Evolutionary conservation across 92 coral and sea anemone genomes (phyloP).

Genomic region (Bergia puertoricense): DNA sequence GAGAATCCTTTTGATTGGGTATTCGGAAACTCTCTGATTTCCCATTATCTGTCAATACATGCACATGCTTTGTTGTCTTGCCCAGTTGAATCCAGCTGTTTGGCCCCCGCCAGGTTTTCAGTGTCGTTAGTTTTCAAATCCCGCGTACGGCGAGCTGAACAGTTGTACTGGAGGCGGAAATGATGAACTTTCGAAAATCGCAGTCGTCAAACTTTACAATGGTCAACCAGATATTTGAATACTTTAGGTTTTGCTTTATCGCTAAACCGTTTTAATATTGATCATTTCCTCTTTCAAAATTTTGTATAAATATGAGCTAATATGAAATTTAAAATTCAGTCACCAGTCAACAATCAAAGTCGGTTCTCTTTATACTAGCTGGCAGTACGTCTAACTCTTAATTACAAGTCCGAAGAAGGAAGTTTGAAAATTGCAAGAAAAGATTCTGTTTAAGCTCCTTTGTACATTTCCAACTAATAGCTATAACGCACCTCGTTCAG

Average conservation of each 20-base stretch:
- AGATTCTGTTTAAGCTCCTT: not conserved
- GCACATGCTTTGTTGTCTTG: too few relatives aligned
- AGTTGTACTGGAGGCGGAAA: too few relatives aligned
- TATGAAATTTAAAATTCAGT: constrained; percentile 1
- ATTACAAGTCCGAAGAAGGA: not conserved
- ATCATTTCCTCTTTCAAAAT: not conserved
- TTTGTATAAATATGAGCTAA: not conserved
- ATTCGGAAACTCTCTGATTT: not conserved
- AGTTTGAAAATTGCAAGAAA: not conserved
- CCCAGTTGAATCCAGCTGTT: too few relatives aligned
- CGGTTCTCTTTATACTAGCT: not conserved
- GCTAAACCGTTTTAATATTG: not conserved
- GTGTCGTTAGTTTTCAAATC: too few relatives aligned
- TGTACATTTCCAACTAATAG: not conserved
- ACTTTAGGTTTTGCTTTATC: not conserved
- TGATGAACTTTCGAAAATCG: not conserved
- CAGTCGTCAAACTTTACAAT: too few relatives aligned
- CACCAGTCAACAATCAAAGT: not conserved
- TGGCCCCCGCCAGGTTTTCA: too few relatives aligned
- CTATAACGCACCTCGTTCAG: not conserved
- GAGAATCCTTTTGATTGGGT: not conserved
- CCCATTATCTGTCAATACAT: not conserved
- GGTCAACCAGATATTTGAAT: not conserved
- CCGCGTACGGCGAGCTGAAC: too few relatives aligned
- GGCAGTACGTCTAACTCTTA: not conserved